These are phyloP conservation scores for Mico argentatus DNA, from an alignment of 2,797 vertebrate genomes.

Conservation along the genomic window DNA sequence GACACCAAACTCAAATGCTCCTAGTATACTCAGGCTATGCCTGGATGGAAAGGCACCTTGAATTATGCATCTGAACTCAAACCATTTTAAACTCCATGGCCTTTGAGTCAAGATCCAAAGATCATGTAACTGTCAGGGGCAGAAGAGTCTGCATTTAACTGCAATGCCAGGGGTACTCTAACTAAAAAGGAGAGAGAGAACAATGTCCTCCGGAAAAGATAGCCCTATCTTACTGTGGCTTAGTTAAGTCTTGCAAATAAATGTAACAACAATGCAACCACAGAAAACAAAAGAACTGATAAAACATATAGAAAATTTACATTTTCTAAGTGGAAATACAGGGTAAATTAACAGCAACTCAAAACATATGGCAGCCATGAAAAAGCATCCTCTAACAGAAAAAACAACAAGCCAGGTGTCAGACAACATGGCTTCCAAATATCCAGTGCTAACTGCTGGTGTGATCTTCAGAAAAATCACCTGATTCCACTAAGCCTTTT, in stretches of 20 bases:
- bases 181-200: not conserved
- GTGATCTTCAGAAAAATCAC: not conserved
- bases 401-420: not conserved
- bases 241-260: not conserved
- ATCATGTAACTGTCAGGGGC: not conserved
- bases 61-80: slow-evolving; percentile 65
- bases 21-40: not conserved
- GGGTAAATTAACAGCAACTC: not conserved
- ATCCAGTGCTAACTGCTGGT: not conserved
- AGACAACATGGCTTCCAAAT: not conserved
- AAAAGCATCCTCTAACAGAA: not conserved
- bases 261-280: not conserved
- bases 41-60: slow-evolving; percentile 51
- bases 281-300: not conserved
- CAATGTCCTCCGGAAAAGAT: not conserved
- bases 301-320: not conserved
- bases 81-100: slow-evolving; percentile 42
- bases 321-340: not conserved
- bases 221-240: not conserved
- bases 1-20: slow-evolving; percentile 42
- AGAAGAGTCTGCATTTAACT: not conserved
- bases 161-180: not conserved
- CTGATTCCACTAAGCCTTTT: not conserved
- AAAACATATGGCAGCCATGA: not conserved
- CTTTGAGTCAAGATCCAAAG: slow-evolving; percentile 56